Base-by-base conservation (phyloP, 2,113 vertebrate species). In the Daubentonia madagascariensis region DNA sequence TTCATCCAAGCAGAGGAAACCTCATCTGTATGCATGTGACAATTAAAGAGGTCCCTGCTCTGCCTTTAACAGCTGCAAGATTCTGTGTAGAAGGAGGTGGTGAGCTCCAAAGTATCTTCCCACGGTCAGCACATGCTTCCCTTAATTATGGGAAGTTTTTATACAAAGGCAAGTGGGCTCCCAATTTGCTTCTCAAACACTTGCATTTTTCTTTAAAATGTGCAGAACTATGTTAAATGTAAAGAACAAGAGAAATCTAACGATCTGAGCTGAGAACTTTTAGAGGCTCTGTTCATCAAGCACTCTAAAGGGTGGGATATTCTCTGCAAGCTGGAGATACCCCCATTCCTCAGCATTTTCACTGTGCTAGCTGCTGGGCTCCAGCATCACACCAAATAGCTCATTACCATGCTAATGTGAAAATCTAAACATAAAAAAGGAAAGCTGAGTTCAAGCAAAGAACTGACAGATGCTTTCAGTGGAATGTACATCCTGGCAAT, bases 41-140 rank as follows among this genome's bases (percentile, higher is more conserved):
- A 40, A 5, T 20, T 18, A 5, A 48, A 54, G 32, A 63, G 45
- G 50, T 85, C 14, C 13, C 22, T 6, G 35, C 79, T 30, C 52
- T 80, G 48, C 40, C 79, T 35, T 7, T 6, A 25, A 28, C 50
- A 30, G 80, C 70, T 20, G 23, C 75, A 5, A 5, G 23, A 50
- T 11, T 43, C 91, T 92, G 28, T 63, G 54, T 25, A 35, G 73
- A 23, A 32, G 4, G 28, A 30, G 52, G 18, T 22, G 3, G 28
- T 1, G 17, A 61, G 37, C 76, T 80, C 63, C 6, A 30, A 76
- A 75, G 35, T 20, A 16, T 65, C 16, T 22, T 43, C 54, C 68
- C 25, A 4, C 12, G 3, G 59, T 4, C 37, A 54, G 16, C 12
- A 3, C 5, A 0, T 2, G 14, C 0, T 28, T 17, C 28, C 37